Conservation (phyloP, 2,113 vertebrate genomes). For the Podiceps cristatus region DNA sequence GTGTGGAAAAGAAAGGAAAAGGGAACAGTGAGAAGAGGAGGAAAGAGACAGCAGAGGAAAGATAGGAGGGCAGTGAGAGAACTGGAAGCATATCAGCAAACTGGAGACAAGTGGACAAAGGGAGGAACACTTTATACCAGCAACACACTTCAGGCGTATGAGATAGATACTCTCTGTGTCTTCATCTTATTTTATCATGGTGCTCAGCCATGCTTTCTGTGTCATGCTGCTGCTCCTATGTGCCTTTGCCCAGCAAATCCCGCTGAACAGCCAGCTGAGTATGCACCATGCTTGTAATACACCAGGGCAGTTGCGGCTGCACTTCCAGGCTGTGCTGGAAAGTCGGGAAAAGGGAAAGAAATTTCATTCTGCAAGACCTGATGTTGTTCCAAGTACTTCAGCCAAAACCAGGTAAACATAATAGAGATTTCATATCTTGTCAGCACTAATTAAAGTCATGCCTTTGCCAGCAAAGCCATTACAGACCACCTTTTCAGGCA, state of each 20-base stretch:
- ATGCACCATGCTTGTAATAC: rapidly evolving
- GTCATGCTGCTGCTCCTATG: not conserved
- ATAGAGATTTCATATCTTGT: slow-evolving; percentile 6
- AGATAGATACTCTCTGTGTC: not conserved
- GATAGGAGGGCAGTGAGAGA: not conserved
- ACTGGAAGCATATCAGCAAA: not conserved
- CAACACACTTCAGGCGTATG: not conserved
- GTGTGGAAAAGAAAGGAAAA: not conserved
- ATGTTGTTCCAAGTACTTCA: not conserved
- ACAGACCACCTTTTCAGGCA: not conserved
- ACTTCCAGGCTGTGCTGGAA: not conserved
- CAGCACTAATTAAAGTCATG: not conserved
- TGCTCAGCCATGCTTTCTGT: not conserved
- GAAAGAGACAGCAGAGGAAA: not conserved
- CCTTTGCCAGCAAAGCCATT: slow-evolving; percentile 26
- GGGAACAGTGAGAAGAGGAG: not conserved
- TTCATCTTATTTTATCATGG: not conserved
- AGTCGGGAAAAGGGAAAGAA: not conserved
- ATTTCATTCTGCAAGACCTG: not conserved
- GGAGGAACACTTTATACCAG: not conserved
- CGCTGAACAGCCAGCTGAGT: not conserved
- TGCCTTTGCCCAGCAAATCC: not conserved
- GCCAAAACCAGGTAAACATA: not conserved
- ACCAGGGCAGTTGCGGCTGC: not conserved
- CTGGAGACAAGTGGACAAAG: not conserved